Evolutionary conservation across 2,797 vertebrate species (phyloP), one percentile per base, ranked within the genome.

Genomic region (Decapterus maruadsi): DNA sequence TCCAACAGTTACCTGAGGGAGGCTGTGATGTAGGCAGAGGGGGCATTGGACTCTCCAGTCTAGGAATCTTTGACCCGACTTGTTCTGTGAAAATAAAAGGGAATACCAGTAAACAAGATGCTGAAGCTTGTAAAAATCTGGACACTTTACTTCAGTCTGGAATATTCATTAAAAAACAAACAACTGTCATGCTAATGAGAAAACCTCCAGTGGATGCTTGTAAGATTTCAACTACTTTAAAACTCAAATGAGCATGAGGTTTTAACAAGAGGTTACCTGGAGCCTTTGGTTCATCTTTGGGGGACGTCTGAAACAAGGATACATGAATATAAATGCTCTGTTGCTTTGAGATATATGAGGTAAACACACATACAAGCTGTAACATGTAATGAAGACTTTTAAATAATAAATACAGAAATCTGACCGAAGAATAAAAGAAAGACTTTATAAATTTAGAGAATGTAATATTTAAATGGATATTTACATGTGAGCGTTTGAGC

Each of bases 231-330:
- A 20, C 17, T 17, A 3, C 45, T 20, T 76, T 17, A 68, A 54
- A 68, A 26, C 54, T 12, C 8, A 31, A 29, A 68, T 12, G 36
- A 72, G 50, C 8, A n/a, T 46, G 4, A 34, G 12, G 14, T 62
- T 73, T 46, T 31, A 58, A 0, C 13, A 4, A 58, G 17, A 0
- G 61, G 42, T 80, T 68, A 99, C 98, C 98, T 95, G 96, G 59
- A 81, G 94, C 60, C 88, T 99, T 99, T 70, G 93, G 93, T 91
- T 99, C 98, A 78, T 99, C 98, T 94, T 99, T 99, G 29, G 98
- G 98, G 63, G 98, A 98, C 3, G 95, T 89, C 97, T 99, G 88
- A 82, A 82, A 84, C 67, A 64, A 16, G 78, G 4, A 57, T 58
- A 42, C 20, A 42, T 38, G 5, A 31, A 61, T 22, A 0, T 12